These are phyloP conservation scores for Anarrhichthys ocellatus DNA, from an alignment of 2,113 vertebrate species.

Conservation along the genomic window DNA sequence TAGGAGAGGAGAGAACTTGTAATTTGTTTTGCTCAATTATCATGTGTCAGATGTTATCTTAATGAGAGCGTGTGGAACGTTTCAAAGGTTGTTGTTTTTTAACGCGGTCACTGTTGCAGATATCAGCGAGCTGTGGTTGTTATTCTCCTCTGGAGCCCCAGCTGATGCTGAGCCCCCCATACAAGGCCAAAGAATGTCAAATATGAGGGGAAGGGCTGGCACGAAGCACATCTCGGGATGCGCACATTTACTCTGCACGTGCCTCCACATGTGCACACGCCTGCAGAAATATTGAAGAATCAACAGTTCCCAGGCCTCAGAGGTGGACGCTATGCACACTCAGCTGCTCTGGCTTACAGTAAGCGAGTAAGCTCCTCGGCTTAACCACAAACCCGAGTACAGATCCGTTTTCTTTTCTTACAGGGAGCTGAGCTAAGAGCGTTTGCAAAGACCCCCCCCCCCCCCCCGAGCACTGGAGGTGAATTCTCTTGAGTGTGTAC, in stretches of 20 bases:
- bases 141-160: conserved; percentile 53
- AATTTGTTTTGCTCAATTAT: conserved; percentile 6
- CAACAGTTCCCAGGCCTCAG: conserved; percentile 69
- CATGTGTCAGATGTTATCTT: conserved; percentile 27
- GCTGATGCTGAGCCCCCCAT: conserved; percentile 70
- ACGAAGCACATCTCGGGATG: conserved; percentile 35
- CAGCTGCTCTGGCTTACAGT: conserved; percentile 71
- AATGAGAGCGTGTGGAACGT: neutral
- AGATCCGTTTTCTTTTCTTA: conserved; percentile 60
- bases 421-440: conserved; percentile 31
- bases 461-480: neutral
- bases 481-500: conserved; percentile 14
- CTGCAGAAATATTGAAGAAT: conserved; percentile 62
- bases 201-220: conserved; percentile 57
- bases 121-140: conserved; percentile 30
- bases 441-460: conserved; percentile 20
- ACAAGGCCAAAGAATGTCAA: conserved; percentile 80
- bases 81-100: conserved; percentile 18
- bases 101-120: conserved; percentile 1
- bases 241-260: conserved; percentile 13
- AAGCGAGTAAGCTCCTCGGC: conserved; percentile 59
- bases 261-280: conserved; percentile 23
- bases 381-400: conserved; percentile 60
- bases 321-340: conserved; percentile 67
- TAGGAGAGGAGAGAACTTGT: neutral